Evolutionary conservation across 2,113 vertebrate genomes (phyloP), one percentile per base, ranked within the genome.

Genomic region (Scomber scombrus): DNA sequence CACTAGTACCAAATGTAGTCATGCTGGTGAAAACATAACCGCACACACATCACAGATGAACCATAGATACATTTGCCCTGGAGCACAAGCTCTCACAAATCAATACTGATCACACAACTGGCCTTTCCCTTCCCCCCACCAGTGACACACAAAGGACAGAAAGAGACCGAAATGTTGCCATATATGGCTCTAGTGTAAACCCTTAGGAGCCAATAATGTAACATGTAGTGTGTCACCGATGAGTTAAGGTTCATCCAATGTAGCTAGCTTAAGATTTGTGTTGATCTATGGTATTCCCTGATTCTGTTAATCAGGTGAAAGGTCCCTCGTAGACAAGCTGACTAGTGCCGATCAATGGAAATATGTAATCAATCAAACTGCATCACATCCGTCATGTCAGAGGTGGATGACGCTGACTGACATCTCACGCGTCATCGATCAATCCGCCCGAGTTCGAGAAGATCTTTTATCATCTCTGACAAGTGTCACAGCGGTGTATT

Each of bases 71-170:
- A 81, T 81, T 45, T 71, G 78, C 54, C 86, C 81, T 0, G 26
- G 13, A 81, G 88, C 73, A 14, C 2, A 26, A 70, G 73, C 78
- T 80, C 60, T 75, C 23, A 51, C 11, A 11, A 78, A 93, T 93
- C 90, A 84, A 90, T 93, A 85, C 23, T 3, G 80, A 80, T 85
- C 71, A 43, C 60, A 89, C 23, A 55, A 55, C 61, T 15, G 71
- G 68, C 72, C 51, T 11, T 31, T 3, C 57, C 82, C 82, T 15
- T 2, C 43, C 71, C 54, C 54, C 78, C 69, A 58, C 14, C 45
- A n/a, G 29, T 3, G 2, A 71, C 11, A 45, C 40, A 65, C 65
- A 55, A 60, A 76, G 46, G 23, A 80, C 43, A 49, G 40, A 26
- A n/a, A 54, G 6, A 34, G 14, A 49, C 46, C 43, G 7, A 43